Percentiles rank a stretch among this genome's conserved stretches.
These are phyloP conservation scores for Cancer borealis DNA, from an alignment of 2,888 invertebrate species.

Conservation along the genomic window DNA sequence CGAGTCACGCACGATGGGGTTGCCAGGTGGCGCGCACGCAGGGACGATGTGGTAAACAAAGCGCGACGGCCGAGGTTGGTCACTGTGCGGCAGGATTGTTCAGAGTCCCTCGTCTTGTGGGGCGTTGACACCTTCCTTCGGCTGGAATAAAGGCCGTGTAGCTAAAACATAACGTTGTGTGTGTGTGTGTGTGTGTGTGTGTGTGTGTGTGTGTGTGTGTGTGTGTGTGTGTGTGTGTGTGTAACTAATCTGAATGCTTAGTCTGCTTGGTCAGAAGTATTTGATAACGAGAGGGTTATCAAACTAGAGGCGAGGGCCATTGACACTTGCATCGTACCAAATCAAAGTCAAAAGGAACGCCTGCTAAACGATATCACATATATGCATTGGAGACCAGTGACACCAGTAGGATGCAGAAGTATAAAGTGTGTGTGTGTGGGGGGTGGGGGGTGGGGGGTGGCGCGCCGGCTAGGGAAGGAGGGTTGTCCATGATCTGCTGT, in stretches of 20 bases:
- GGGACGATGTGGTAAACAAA: neutral
- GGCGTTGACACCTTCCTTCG: neutral
- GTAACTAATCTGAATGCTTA: no score
- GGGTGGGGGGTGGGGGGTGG: no score
- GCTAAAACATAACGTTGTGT: neutral
- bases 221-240: no score
- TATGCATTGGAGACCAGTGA: neutral
- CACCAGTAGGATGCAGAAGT: no score
- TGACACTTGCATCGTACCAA: neutral
- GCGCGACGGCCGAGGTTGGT: neutral
- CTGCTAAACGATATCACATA: neutral
- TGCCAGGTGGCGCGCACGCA: neutral
- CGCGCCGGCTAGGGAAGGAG: no score
- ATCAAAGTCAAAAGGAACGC: neutral
- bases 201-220: neutral
- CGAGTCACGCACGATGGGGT: slow-evolving; percentile 8
- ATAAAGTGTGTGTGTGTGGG: no score
- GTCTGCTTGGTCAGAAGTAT: neutral
- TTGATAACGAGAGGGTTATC: neutral
- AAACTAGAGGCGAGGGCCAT: neutral
- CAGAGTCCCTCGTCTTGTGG: neutral
- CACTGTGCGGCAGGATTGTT: neutral
- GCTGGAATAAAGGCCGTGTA: neutral
- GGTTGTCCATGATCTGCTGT: no score
- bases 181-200: slow-evolving; percentile 20